phyloP scores from a whole-genome alignment of 2,888 invertebrate genomes.

The Eupeodes latifasciatus region DNA sequence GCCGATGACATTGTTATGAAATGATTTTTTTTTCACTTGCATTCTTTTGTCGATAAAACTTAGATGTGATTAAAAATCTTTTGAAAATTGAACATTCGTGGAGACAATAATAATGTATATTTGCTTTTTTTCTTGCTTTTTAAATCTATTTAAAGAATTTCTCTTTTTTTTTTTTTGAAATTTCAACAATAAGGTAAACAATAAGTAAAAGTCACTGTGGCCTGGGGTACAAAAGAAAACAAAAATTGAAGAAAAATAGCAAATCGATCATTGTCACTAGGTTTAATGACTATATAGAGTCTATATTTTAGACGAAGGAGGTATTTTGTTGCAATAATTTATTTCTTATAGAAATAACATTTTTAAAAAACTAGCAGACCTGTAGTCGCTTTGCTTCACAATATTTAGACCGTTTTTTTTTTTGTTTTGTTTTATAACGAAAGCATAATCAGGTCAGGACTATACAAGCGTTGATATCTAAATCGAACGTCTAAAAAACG shows the following conservation, averaged over 20 bases:
- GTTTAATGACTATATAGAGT: conserved; percentile 21
- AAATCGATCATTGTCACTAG: conserved; percentile 8
- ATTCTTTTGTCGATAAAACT: conserved; percentile 46
- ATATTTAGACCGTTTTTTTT: no score
- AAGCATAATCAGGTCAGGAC: no score
- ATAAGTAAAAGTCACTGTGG: conserved; percentile 18
- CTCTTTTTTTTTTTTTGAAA: background rate
- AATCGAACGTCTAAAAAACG: no score
- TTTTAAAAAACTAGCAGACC: no score
- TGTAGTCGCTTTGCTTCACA: no score
- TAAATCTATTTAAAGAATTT: conserved; percentile 22
- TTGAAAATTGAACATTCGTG: conserved; percentile 9
- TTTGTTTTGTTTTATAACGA: no score
- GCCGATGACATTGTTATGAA: conserved; percentile 29
- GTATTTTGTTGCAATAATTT: background rate
- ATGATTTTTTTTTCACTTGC: conserved; percentile 12
- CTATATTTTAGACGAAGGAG: no score
- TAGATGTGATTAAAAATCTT: conserved; percentile 33
- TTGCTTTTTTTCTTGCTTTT: background rate
- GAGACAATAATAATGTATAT: background rate
- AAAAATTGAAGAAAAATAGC: background rate
- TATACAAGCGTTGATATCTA: no score
- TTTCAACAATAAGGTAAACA: background rate
- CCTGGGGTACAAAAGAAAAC: conserved; percentile 3
- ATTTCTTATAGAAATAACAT: background rate